Percentiles rank a stretch among this genome's conserved stretches.
phyloP scores from a whole-genome alignment of 2,888 invertebrate genomes.

The Dyspetes luteomarginatus region DNA sequence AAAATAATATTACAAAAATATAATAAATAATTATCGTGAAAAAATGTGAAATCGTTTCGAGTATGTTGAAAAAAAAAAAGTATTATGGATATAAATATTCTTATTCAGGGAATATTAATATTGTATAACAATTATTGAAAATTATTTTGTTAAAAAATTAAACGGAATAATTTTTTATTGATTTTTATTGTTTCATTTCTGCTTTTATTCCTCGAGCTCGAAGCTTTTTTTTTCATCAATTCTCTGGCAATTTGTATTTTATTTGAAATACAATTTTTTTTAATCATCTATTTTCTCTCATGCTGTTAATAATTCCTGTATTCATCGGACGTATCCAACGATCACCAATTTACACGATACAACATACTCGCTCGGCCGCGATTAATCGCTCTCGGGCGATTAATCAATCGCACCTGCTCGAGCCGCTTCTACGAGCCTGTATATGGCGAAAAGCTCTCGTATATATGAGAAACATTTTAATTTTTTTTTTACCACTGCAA shows the following conservation, averaged over 20 bases:
- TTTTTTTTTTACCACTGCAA: not conserved
- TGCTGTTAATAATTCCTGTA: conserved; percentile 45
- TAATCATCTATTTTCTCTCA: not conserved
- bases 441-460: conserved; percentile 4
- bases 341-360: conserved; percentile 42
- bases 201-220: not conserved
- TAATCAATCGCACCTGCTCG: conserved; percentile 48
- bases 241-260: not conserved
- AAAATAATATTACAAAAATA: no score
- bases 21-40: no score
- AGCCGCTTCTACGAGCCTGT: not conserved
- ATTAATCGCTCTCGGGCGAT: conserved; percentile 20
- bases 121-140: not conserved
- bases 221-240: not conserved
- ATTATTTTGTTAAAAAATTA: not conserved
- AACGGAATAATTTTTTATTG: not conserved
- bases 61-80: not conserved
- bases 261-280: not conserved
- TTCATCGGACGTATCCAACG: conserved; percentile 32
- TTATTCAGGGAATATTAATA: not conserved
- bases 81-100: not conserved
- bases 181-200: not conserved
- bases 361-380: not conserved
- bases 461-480: conserved; percentile 5
- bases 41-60: not conserved